phyloP scores from a whole-genome alignment of 2,113 vertebrate species.

The Chaetura pelagica region DNA sequence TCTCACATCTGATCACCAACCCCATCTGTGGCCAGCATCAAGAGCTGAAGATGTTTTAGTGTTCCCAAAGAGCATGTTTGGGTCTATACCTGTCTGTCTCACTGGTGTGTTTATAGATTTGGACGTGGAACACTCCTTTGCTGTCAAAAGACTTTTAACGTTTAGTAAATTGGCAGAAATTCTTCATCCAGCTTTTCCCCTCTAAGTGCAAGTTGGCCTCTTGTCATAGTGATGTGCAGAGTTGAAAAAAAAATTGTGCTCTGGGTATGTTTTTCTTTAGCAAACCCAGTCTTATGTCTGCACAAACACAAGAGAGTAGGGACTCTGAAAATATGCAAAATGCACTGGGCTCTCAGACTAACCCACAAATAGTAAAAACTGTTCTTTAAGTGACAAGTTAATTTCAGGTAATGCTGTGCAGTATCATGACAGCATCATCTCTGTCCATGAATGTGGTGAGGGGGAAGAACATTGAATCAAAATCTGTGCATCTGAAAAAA shows the following conservation, averaged over 20 bases:
- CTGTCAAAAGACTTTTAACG: background rate
- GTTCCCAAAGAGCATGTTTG: background rate
- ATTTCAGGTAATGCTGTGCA: background rate
- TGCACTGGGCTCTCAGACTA: background rate
- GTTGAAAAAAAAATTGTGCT: background rate
- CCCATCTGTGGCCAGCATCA: background rate
- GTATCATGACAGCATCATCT: background rate
- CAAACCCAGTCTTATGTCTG: background rate
- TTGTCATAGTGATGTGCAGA: background rate
- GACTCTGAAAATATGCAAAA: background rate
- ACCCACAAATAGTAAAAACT: background rate
- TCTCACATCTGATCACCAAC: background rate
- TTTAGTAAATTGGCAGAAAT: background rate
- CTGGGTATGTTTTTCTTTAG: background rate
- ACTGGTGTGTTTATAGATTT: background rate
- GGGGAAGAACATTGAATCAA: background rate
- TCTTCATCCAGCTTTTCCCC: background rate
- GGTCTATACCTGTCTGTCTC: background rate
- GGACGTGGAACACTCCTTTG: background rate
- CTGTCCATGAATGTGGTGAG: background rate
- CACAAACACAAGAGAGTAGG: background rate
- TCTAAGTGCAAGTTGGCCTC: background rate
- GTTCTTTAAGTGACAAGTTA: background rate
- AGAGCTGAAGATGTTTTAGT: background rate
- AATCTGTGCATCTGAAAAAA: background rate